Evolutionary conservation across 2,113 vertebrate species (phyloP), one percentile per base, ranked within the genome.

Genomic region (Indicator indicator): DNA sequence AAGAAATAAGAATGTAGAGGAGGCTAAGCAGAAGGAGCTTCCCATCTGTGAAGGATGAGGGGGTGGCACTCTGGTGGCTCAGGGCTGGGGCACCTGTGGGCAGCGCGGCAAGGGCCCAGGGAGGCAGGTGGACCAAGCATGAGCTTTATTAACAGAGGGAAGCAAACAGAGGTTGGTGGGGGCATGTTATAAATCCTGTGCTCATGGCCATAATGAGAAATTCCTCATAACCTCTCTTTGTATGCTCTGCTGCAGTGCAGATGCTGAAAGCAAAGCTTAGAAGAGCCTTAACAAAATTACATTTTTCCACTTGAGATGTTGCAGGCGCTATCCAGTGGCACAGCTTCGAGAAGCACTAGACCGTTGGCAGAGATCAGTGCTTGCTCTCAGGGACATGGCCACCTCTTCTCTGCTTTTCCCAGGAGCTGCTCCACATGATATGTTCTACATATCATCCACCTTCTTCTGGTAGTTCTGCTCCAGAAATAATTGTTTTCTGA

Each of bases 241-340:
- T 93, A n/a, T 64, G 85, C 74, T 91, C 24, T 91, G 82, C 89
- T 95, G 95, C 82, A 83, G 93, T 81, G 92, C 92, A 82, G 94
- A 62, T 86, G 83, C 94, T 94, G 77, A 63, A 81, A 68, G 76
- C 16, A 58, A 83, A 90, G 91, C 72, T 86, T 86, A 11, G 62
- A 50, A 78, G 83, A 81, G 88, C 72, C 88, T 28, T 95, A 91
- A 90, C 91, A 80, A 86, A 77, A 88, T 89, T 75, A 67, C 67
- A 9, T 64, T 83, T 90, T 94, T 81, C 93, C 93, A 54, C 72
- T 83, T 88, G 90, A 95, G 94, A 77, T 20, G 76, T 65, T 69
- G 88, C 88, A 93, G 91, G 50, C 44, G 1, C 52, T 71, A 27
- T 54, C 40, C 50, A 13, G 68, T 1, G 28, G 84, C 16, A 2